Conservation (phyloP, 2,797 vertebrate species). For the Manis crassicaudata region DNA sequence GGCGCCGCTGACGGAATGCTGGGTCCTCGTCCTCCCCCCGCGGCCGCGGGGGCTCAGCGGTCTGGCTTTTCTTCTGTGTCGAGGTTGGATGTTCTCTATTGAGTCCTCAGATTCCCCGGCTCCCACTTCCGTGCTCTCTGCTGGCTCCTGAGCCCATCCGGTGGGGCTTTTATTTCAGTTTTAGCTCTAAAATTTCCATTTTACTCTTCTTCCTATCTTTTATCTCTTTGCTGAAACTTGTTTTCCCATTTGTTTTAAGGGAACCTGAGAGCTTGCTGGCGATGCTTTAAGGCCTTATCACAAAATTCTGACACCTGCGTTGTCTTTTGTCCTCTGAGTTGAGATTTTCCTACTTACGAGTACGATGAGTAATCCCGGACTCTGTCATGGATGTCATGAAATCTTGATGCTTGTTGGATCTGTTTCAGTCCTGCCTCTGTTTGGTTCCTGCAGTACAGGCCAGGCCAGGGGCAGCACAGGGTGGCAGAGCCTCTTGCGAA, state of each 20-base stretch:
- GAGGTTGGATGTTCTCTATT: neutral
- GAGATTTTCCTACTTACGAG: neutral
- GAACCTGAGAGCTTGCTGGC: neutral
- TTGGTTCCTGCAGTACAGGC: too few species aligned
- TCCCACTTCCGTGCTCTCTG: neutral
- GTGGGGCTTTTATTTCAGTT: neutral
- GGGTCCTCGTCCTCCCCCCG: neutral
- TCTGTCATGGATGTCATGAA: neutral
- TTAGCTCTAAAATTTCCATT: neutral
- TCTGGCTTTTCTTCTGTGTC: neutral
- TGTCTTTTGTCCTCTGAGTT: neutral
- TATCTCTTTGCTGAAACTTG: neutral
- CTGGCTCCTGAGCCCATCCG: neutral
- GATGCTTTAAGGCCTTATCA: neutral
- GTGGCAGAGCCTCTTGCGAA: too few species aligned
- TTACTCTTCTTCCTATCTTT: neutral
- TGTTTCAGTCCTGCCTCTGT: neutral
- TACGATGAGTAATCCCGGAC: too few species aligned
- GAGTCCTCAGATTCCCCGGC: neutral
- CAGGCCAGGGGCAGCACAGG: too few species aligned
- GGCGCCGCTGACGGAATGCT: neutral
- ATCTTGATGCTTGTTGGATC: rapidly evolving
- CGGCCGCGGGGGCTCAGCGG: neutral
- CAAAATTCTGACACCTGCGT: neutral
- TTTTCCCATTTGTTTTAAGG: neutral